phyloP scores from a whole-genome alignment of 2,797 vertebrate genomes.

The Oreochromis grahami region DNA sequence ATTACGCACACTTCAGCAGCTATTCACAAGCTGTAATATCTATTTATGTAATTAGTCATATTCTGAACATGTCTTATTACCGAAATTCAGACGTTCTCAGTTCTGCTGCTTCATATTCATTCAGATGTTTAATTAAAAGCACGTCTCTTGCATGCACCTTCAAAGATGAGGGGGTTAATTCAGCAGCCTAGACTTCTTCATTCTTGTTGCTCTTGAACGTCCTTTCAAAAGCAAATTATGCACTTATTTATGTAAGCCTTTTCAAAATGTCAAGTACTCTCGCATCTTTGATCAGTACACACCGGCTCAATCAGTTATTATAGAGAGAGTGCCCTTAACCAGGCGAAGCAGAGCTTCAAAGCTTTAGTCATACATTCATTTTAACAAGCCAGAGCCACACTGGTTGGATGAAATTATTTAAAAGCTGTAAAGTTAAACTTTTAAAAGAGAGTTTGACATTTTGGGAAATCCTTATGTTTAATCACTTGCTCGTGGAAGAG shows the following conservation, averaged over 20 bases:
- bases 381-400: not conserved
- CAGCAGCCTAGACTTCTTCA: not conserved
- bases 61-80: not conserved
- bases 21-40: not conserved
- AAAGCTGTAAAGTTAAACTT: not conserved
- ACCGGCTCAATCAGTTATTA: not conserved
- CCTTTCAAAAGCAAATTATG: not conserved
- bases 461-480: not conserved
- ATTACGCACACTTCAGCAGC: not conserved
- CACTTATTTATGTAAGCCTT: not conserved
- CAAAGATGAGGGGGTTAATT: not conserved
- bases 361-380: not conserved
- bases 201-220: not conserved
- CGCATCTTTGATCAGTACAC: not conserved
- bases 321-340: not conserved
- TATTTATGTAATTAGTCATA: not conserved
- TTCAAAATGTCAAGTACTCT: conserved; percentile 1
- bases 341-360: not conserved
- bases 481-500: not conserved
- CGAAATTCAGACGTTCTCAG: rapidly evolving
- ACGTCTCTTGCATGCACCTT: not conserved
- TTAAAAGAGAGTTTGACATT: not conserved
- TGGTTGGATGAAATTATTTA: not conserved
- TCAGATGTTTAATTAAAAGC: not conserved
- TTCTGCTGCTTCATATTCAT: not conserved